phyloP scores from a whole-genome alignment of 2,113 vertebrate genomes.

The Oreochromis aureus region DNA sequence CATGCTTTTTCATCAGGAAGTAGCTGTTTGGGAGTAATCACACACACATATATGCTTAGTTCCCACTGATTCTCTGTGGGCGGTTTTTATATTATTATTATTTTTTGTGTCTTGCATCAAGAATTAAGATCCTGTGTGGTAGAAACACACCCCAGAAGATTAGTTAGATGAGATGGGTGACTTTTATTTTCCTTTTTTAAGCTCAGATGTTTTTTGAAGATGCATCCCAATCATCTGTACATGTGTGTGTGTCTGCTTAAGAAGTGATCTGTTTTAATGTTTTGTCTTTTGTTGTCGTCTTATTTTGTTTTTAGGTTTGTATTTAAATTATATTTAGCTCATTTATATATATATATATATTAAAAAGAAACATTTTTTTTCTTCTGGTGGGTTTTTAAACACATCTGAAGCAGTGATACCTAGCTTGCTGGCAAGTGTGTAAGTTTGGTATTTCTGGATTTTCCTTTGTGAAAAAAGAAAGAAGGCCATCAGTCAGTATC shows the following conservation, averaged over 20 bases:
- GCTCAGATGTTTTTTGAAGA: conserved; percentile 8
- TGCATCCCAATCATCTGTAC: conserved; percentile 9
- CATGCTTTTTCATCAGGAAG: conserved; percentile 3
- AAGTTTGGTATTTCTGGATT: conserved; percentile 56
- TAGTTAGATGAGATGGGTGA: background rate
- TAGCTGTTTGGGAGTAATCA: conserved; percentile 10
- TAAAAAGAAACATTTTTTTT: background rate
- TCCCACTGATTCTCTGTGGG: conserved; percentile 50
- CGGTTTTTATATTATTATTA: conserved; percentile 46
- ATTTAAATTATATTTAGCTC: conserved; percentile 64
- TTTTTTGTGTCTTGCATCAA: conserved; percentile 78
- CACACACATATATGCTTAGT: conserved; percentile 9
- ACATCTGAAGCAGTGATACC: conserved; percentile 43
- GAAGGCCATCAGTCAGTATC: conserved; percentile 29
- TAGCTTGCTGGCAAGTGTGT: conserved; percentile 57
- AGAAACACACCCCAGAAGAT: conserved; percentile 36
- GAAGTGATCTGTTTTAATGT: conserved; percentile 13
- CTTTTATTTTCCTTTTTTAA: background rate
- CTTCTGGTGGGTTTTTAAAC: conserved; percentile 26
- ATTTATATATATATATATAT: conserved; percentile 27
- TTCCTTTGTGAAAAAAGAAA: conserved; percentile 10
- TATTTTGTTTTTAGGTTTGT: conserved; percentile 54
- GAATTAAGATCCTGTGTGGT: conserved; percentile 60
- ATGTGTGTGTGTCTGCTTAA: conserved; percentile 14
- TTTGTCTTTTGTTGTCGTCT: conserved; percentile 15